Conservation (phyloP, 2,113 vertebrate species). For the Rhegmatorhina hoffmannsi region DNA sequence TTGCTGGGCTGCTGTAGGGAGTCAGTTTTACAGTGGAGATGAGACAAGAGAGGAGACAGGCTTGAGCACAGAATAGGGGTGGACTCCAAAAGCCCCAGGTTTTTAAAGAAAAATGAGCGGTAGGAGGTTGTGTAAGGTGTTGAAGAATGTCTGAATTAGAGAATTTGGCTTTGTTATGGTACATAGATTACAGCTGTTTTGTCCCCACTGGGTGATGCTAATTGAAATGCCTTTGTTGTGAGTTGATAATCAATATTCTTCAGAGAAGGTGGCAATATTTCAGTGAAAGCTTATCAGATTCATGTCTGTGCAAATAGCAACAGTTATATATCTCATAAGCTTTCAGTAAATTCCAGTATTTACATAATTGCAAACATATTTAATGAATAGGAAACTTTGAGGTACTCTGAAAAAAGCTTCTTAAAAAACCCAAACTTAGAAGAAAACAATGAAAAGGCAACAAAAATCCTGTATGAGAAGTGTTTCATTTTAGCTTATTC, state of each 20-base stretch:
- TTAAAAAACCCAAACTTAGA: neutral
- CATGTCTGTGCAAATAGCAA: neutral
- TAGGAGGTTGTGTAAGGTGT: neutral
- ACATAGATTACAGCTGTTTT: neutral
- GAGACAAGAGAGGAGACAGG: neutral
- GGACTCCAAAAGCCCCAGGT: neutral
- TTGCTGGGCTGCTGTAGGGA: accelerated
- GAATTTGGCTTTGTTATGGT: neutral
- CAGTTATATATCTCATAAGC: neutral
- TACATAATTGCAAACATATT: neutral
- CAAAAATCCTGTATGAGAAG: neutral
- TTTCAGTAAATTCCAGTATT: neutral
- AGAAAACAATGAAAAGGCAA: neutral
- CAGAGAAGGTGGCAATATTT: neutral
- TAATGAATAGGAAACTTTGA: neutral
- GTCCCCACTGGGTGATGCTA: neutral
- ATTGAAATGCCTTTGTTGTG: neutral
- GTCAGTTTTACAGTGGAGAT: neutral
- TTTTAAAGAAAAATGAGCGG: neutral
- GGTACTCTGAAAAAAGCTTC: neutral
- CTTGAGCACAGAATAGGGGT: neutral
- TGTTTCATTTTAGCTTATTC: neutral
- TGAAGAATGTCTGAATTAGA: neutral
- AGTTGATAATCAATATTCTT: neutral
- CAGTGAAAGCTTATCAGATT: neutral